Base-by-base conservation (phyloP, 2,113 vertebrate genomes). In the Abramis brama region DNA sequence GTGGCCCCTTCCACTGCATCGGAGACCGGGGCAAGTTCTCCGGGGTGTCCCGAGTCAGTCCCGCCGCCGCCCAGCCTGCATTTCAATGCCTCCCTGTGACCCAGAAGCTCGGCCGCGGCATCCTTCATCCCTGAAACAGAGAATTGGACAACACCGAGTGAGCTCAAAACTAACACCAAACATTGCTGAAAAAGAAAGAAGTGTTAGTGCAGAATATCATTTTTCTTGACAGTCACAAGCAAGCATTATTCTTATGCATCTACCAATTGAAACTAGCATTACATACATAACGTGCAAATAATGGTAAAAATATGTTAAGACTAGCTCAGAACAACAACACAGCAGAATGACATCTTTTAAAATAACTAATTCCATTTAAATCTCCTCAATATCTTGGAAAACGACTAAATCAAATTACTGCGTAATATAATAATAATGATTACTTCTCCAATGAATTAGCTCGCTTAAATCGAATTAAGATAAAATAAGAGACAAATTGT, bases 31-130 rank as follows among this genome's bases (percentile, higher is more conserved):
- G 95, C 95, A 93, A 98, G 95, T 93, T 99, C 97, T 89, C 97
- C 97, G 30, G 96, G 97, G 92, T 99, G 98, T 64, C 96, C 97
- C 88, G 95, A 94, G 86, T 96, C 96, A 71, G 96, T 96, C 68
- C 97, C 96, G 47, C 97, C 97, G 91, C 64, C 85, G 4, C 85
- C 83, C 27, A 99, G 94, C 88, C 97, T 95, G 88, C 98, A 99
- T 93, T 99, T 99, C 88, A 99, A 95, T 89, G 97, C 96, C 89
- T 99, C 98, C 93, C 97, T 96, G 92, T 99, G 97, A 92, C 98
- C 97, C 91, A 99, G 96, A 84, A 99, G 94, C 95, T 99, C 98
- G 50, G 94, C 94, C 88, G 97, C 79, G 45, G 88, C 97, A 94
- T 99, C 98, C 93, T 99, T 99, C 97, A 99, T 99, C 94, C 98